Percentiles rank a stretch among this genome's conserved stretches.
Conservation (phyloP, 2,797 vertebrate species). For the Zenarchopterus dispar region DNA sequence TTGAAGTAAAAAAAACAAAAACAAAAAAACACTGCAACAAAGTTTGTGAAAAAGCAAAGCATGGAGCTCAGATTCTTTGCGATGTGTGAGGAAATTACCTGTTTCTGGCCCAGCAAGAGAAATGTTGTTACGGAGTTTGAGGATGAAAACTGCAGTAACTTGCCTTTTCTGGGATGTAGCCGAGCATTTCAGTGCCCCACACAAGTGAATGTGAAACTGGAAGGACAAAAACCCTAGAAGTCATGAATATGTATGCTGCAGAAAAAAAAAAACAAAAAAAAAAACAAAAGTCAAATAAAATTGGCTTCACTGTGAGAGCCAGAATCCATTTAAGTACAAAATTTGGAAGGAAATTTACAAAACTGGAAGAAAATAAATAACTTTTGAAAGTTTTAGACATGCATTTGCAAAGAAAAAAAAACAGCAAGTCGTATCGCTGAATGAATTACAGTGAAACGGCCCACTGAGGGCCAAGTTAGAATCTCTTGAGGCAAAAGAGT, state of each 20-base stretch:
- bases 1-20: background rate
- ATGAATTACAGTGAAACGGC: slow-evolving; percentile 66
- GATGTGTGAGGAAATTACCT: slow-evolving; percentile 44
- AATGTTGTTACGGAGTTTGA: slow-evolving; percentile 37
- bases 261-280: slow-evolving; percentile 22
- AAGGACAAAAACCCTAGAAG: slow-evolving; percentile 55
- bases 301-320: slow-evolving; percentile 25
- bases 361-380: slow-evolving; percentile 56
- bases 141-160: slow-evolving; percentile 44
- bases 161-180: slow-evolving; percentile 48
- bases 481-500: slow-evolving; percentile 67
- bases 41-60: slow-evolving; percentile 17
- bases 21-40: slow-evolving; percentile 6
- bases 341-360: slow-evolving; percentile 35
- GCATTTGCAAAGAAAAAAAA: slow-evolving; percentile 39
- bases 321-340: slow-evolving; percentile 37
- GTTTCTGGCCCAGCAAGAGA: slow-evolving; percentile 42
- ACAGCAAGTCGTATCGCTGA: slow-evolving; percentile 56
- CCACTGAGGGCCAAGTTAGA: slow-evolving; percentile 65
- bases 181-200: slow-evolving; percentile 31
- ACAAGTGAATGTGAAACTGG: slow-evolving; percentile 42
- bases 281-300: slow-evolving; percentile 42
- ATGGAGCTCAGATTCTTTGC: slow-evolving; percentile 25
- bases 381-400: slow-evolving; percentile 64
- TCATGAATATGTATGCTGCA: slow-evolving; percentile 66